Evolutionary conservation across 2,113 vertebrate species (phyloP).

Genomic region (Actenoides lindsayi): DNA sequence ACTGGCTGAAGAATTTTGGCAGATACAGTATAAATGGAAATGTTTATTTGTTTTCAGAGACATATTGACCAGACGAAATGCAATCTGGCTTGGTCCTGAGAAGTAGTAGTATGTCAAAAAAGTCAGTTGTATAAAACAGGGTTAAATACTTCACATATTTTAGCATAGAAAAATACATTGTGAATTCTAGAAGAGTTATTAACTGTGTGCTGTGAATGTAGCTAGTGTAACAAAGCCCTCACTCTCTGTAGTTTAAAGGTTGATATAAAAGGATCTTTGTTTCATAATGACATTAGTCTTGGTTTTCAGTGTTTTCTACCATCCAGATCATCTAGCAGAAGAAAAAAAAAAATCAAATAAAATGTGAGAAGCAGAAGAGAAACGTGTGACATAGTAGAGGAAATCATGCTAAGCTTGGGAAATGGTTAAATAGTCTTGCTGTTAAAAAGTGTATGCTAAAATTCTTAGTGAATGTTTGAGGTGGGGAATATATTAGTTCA

Average conservation of each 20-base stretch:
- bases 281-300: background rate
- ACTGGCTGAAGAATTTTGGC: constrained; percentile 16
- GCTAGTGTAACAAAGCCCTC: constrained; percentile 30
- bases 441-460: background rate
- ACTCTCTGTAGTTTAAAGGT: constrained; percentile 6
- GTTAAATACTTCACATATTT: constrained; percentile 65
- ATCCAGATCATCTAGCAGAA: background rate
- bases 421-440: background rate
- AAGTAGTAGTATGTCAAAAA: constrained; percentile 34
- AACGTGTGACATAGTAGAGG: background rate
- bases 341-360: background rate
- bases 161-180: constrained; percentile 16
- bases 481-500: background rate
- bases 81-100: background rate
- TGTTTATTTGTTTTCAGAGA: constrained; percentile 33
- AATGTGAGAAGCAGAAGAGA: background rate
- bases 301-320: constrained; percentile 18
- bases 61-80: background rate
- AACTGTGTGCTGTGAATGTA: background rate
- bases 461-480: rapidly evolving
- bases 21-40: constrained; percentile 9
- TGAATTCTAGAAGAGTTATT: constrained; percentile 32
- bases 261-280: constrained; percentile 26
- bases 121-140: background rate
- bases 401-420: background rate